Evolutionary conservation across 2,888 invertebrate genomes (phyloP).

Genomic region (Heliconius hortense): DNA sequence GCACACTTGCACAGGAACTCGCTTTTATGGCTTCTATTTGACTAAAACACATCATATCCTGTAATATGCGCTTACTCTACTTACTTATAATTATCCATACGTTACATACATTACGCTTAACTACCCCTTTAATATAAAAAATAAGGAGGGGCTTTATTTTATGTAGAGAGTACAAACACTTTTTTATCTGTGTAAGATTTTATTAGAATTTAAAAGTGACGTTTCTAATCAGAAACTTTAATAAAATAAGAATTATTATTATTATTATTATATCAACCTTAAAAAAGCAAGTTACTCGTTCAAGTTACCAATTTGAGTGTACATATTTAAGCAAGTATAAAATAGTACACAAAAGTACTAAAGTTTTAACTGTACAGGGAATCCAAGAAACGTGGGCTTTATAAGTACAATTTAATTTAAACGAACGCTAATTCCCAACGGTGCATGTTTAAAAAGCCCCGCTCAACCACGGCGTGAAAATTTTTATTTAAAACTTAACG

Average conservation of each 20-base stretch:
- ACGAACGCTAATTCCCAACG: constrained; percentile 19
- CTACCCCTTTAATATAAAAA: not conserved
- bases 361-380: not conserved
- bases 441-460: constrained; percentile 11
- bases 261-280: not conserved
- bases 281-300: not conserved
- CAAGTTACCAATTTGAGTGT: not conserved
- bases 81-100: constrained; percentile 17
- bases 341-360: not conserved
- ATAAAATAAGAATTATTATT: not conserved
- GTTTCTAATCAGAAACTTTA: not conserved
- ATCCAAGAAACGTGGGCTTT: not conserved
- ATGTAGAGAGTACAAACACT: not conserved
- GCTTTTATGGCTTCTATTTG: constrained; percentile 50
- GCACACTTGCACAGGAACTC: constrained; percentile 45
- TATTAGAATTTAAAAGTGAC: not conserved
- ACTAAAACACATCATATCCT: constrained; percentile 43
- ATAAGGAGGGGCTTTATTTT: not conserved
- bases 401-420: constrained; percentile 12
- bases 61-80: constrained; percentile 27
- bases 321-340: not conserved
- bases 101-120: not conserved
- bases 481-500: constrained; percentile 42
- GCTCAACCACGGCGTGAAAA: constrained; percentile 26
- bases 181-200: not conserved